A percentile compares a stretch with the other conserved stretches of the same genome.
phyloP scores from a whole-genome alignment of 2,113 vertebrate genomes.

The Centropus unirufus region DNA sequence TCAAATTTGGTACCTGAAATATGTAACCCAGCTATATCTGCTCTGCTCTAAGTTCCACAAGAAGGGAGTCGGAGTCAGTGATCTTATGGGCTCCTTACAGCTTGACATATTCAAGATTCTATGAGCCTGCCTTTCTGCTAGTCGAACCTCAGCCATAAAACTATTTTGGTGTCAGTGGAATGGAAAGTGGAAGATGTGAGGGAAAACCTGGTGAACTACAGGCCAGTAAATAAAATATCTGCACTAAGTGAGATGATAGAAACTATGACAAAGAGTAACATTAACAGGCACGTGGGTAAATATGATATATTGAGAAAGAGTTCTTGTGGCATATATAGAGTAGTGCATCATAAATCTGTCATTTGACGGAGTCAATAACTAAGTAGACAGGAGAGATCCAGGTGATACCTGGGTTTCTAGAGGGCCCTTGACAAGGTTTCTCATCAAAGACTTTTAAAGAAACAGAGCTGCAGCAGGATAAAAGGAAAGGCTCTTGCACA shows the following conservation, averaged over 20 bases:
- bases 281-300: conserved; percentile 19
- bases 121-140: background rate
- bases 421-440: conserved; percentile 21
- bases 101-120: background rate
- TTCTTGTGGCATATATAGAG: conserved; percentile 10
- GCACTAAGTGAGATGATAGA: background rate
- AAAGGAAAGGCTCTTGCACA: conserved; percentile 30
- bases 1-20: background rate
- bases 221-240: background rate
- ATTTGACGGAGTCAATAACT: conserved; percentile 33
- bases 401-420: background rate
- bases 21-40: background rate
- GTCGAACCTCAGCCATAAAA: background rate
- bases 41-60: background rate
- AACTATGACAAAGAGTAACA: background rate
- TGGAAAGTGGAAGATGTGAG: background rate
- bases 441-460: conserved; percentile 46
- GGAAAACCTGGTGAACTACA: background rate
- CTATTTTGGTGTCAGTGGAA: background rate
- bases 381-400: background rate
- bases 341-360: conserved; percentile 19
- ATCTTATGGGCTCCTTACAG: background rate
- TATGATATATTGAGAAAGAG: conserved; percentile 12
- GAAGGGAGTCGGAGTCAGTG: background rate
- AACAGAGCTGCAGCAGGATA: conserved; percentile 12